Base-by-base conservation (phyloP, 2,888 invertebrate species). In the Phalera bucephala region DNA sequence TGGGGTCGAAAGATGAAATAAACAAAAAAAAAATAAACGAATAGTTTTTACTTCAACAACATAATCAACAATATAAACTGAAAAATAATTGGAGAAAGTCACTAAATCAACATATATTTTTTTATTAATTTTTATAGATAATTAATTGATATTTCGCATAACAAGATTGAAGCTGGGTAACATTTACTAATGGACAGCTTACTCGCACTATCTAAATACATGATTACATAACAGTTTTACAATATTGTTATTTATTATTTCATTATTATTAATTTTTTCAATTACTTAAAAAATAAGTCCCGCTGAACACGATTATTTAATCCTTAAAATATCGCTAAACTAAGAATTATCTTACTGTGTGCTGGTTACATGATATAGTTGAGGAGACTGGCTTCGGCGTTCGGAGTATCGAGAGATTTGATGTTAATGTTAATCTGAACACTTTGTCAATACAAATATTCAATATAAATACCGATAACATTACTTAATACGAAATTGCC, bases 151-250 rank as follows among this genome's bases (percentile, higher is more conserved):
- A 76, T 70, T 71, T 70, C 65, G 85, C 84, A 75, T 82, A 84
- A 85, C 81, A 85, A 83, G 84, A 71, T 75, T 70, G 72, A 83
- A 86, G 86, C 86, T 72, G 80, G 72, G 67, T 80, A 85, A 87
- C 86, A 87, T 76, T 68, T 76, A 78, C 83, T 86, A 85, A 73
- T 83, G 87, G 87, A 85, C 85, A 84, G 61, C 81, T 82, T 84
- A 86, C 81, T 79, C 71, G 65, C 69, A 78, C 83, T 85, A 86
- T 77, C 79, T 85, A 84, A 72, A 80, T 86, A 87, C 82, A 88
- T 81, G 81, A 77, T 78, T 80, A 78, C 80, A 83, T 85, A 88
- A 84, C 82, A 83, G 84, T 85, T 84, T 84, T 82, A 87, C 82
- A 86, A 78, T 80, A 74, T 76, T 77, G 71, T 75, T n/a, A n/a